These are phyloP conservation scores for Patagioenas fasciata DNA, from an alignment of 2,113 vertebrate genomes.

Conservation along the genomic window DNA sequence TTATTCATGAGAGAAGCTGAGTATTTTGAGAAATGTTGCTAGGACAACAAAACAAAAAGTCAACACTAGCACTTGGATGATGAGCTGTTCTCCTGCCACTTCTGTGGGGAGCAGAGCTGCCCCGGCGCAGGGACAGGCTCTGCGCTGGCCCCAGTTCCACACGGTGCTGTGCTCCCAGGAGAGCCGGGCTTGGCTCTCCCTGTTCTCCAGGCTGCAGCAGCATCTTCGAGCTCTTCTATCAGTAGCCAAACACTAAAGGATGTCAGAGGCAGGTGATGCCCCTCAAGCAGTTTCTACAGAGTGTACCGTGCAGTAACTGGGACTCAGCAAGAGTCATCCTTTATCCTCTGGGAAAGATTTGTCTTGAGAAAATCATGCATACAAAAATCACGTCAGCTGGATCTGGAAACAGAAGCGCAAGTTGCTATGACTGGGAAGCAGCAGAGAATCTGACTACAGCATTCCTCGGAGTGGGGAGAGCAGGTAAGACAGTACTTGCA, in stretches of 20 bases:
- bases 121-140: fast-evolving
- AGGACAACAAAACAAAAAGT: background rate
- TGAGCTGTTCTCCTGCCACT: background rate
- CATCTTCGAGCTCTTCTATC: fast-evolving
- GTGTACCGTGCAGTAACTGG: background rate
- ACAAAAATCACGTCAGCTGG: background rate
- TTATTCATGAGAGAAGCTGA: background rate
- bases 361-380: fast-evolving
- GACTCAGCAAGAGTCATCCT: background rate
- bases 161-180: fast-evolving
- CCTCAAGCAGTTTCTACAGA: background rate
- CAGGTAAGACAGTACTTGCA: background rate
- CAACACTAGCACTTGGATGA: background rate
- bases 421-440: background rate
- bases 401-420: fast-evolving
- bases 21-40: background rate
- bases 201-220: background rate
- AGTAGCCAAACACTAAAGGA: background rate
- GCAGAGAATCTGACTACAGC: background rate
- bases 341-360: background rate
- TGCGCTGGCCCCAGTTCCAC: background rate
- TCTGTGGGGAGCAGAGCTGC: background rate
- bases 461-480: background rate
- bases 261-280: background rate
- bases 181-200: background rate